Evolutionary conservation across 1,140 invertebrate species (phyloP), one percentile per base, ranked within the genome.

Genomic region (Lepeophtheirus salmonis): DNA sequence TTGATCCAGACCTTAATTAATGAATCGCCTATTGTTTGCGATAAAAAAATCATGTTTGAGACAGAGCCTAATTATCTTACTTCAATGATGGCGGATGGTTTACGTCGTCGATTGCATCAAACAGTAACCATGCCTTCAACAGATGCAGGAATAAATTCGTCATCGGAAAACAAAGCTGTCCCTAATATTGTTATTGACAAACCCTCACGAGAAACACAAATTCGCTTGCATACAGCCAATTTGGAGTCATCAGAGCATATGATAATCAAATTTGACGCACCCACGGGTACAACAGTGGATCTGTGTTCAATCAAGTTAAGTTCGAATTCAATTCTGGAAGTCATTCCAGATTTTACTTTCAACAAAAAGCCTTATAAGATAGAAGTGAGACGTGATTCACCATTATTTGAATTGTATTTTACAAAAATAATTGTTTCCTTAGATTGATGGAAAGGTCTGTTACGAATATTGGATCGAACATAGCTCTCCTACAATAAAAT

Each of bases 401-500:
- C 41, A 48, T 12, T 12, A 48, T 12, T 50, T 50, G 20, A 50
- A 17, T n/a, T 12, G n/a, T 12, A 48, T 48, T 12, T 50, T 12
- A 10, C n/a, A n/a, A n/a, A n/a, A n/a, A n/a, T n/a, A 50, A 50
- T 50, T 2, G 2, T 50, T 50, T n/a, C 20, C 20, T 50, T 18
- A 50, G 52, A 54, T 54, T 20, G 52, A 54, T 2, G 52, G 26
- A 25, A 57, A 57, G 22, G 4, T 26, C 20, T 4, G 14, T 2
- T 57, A 57, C 16, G 55, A 57, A n/a, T 57, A 57, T 41, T 30
- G 24, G 26, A 30, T 57, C 23, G 55, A 57, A 41, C 3, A 57
- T 23, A 25, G 13, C 1, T 57, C 55, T 2, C 23, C 55, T 2
- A 17, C 14, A n/a, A 57, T 57, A 23, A 18, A 24, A 2, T 57